Conservation (phyloP, 2,113 vertebrate genomes). For the Cebus imitator region DNA sequence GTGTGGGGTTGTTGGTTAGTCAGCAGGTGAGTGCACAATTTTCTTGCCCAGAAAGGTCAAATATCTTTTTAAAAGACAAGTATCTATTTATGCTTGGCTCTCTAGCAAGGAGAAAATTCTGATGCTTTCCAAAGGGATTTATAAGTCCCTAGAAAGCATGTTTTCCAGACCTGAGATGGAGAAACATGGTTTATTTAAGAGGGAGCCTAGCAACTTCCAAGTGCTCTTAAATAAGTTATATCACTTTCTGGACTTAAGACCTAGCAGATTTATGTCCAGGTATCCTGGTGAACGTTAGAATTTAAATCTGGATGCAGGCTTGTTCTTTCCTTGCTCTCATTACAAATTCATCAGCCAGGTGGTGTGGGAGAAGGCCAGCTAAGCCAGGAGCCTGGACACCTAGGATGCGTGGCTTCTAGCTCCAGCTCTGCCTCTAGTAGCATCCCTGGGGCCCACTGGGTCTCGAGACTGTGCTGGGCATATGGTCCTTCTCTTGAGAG, state of each 20-base stretch:
- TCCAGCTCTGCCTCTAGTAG: background rate
- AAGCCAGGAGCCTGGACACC: background rate
- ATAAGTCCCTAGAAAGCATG: constrained; percentile 3
- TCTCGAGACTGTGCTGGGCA: background rate
- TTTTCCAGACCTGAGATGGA: constrained; percentile 6
- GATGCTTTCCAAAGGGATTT: background rate
- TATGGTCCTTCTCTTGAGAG: background rate
- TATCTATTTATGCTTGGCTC: background rate
- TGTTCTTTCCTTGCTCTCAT: background rate
- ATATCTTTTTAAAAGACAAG: constrained; percentile 32
- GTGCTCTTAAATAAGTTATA: background rate
- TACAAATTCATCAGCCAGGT: rapidly evolving
- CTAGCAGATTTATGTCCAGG: constrained; percentile 36
- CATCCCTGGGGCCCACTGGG: rapidly evolving
- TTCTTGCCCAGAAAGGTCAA: background rate
- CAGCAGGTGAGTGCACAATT: background rate
- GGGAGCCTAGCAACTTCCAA: constrained; percentile 18
- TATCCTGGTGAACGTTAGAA: constrained; percentile 32
- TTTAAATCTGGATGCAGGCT: background rate
- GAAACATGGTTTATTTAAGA: constrained; percentile 25
- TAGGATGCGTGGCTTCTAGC: background rate
- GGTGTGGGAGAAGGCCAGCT: background rate
- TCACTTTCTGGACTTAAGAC: constrained; percentile 22
- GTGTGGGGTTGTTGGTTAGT: background rate
- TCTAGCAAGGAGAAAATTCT: background rate